Percentiles rank a stretch among this genome's conserved stretches.
These are phyloP conservation scores for Apodemus sylvaticus DNA, from an alignment of 2,113 vertebrate species.

Conservation along the genomic window DNA sequence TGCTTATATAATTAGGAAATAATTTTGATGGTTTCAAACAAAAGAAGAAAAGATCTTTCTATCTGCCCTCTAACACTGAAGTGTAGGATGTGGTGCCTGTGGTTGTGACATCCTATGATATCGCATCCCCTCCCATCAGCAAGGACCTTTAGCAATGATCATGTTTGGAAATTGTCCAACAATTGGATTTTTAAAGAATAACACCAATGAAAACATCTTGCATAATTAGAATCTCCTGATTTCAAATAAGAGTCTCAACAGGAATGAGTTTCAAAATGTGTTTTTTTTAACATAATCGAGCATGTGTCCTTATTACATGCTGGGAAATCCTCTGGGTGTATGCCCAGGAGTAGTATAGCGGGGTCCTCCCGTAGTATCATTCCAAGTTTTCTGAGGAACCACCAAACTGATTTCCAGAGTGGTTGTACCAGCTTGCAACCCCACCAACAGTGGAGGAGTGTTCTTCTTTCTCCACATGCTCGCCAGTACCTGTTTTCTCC, in stretches of 20 bases:
- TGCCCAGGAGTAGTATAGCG: no score
- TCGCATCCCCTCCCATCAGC: not conserved
- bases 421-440: no score
- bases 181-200: not conserved
- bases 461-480: no score
- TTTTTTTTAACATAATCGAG: no score
- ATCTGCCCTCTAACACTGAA: not conserved
- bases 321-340: no score
- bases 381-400: no score
- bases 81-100: not conserved
- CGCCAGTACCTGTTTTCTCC: no score
- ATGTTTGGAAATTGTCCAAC: not conserved
- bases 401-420: no score
- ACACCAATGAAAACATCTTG: not conserved
- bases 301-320: no score
- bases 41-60: not conserved
- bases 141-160: not conserved
- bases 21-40: not conserved
- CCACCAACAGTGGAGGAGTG: no score
- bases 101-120: not conserved
- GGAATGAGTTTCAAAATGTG: not conserved
- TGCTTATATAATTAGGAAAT: not conserved
- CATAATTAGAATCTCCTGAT: not conserved
- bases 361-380: no score
- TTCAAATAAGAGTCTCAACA: not conserved